Evolutionary conservation across 2,113 vertebrate species (phyloP), one percentile per base, ranked within the genome.

Genomic region (Phalacrocorax aristotelis): DNA sequence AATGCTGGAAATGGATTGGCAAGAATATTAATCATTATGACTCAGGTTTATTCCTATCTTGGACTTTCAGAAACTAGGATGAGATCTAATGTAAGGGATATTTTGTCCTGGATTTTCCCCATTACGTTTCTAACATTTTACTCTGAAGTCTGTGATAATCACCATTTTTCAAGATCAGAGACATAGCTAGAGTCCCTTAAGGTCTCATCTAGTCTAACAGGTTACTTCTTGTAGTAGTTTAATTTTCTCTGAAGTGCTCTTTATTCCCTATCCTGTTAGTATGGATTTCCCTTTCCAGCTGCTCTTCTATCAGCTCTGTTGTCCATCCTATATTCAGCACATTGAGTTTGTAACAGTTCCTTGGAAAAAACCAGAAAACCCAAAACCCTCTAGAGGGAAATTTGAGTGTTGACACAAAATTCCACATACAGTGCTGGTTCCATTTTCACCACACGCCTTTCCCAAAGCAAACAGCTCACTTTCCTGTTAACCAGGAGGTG

Each of bases 381-480:
- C 21, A 29, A 54, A 92, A 70, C 21, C 20, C 58, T 89, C 76
- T 85, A 78, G 91, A 62, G 74, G 91, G 77, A 62, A 82, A 82
- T 96, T 44, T 77, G 65, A 90, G 69, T 7, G 3, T 61, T 91
- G 79, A 85, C 84, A 89, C 80, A 68, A 32, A 92, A 87, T 93
- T 95, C 96, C 72, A 62, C 52, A 7, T 78, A 22, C 60, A 76
- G 4, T 2, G 0, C 79, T 57, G 25, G 58, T 97, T 97, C 96
- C 75, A 84, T 96, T 97, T 97, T 96, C 92, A 77, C 65, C 44
- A 75, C 42, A 34, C 42, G 65, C 10, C n/a, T 96, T 96, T 97
- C 97, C 97, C 98, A 98, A 98, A 98, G 98, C 97, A 98, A 98
- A 98, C 97, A 98, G 62, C 46, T 96, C 9, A 18, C 93, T 97